Evolutionary conservation across 1,140 invertebrate species (phyloP), one percentile per base, ranked within the genome.

Genomic region (Cepaea nemoralis): DNA sequence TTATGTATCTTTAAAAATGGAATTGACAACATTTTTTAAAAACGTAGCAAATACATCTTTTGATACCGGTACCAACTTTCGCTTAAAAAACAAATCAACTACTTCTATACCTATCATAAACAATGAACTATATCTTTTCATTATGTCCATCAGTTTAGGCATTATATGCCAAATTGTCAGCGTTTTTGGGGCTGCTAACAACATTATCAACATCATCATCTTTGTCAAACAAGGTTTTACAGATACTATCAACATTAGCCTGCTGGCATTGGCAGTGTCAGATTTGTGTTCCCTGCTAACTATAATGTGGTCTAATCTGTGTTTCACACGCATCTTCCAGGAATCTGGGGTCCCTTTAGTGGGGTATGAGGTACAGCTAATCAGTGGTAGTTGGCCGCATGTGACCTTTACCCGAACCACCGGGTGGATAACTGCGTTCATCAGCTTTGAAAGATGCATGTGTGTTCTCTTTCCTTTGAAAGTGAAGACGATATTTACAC

Each of bases 401-500:
- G 71, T 39, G 39, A 48, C 50, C 24, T 74, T 74, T 48, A 45
- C 40, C 22, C 6, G 71, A 10, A 74, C 40, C 0, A 45, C 71
- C 1, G 37, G 71, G 31, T 74, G 71, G 71, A 74, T 74, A 39
- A 74, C 71, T 2, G 40, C 39, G 2, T 74, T 74, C 42, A 48
- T 74, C 42, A 74, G 37, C 24, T 48, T 74, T 27, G 71, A 74
- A 27, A 42, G 71, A 48, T 74, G 71, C 27, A 1, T 74, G 24
- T 74, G 71, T 45, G 42, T 74, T 33, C 31, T 48, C 14, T 31
- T 24, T 10, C 71, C 71, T 3, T 45, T 74, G 37, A 74, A 48
- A 45, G 42, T 74, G 19, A 74, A 50, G 24, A 39, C 16, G 5
- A 45, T 74, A 3, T 42, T 74, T 42, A 74, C 71, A 1, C 71